A percentile compares a stretch with the other conserved stretches of the same genome.
These are phyloP conservation scores for Argynnis bischoffii DNA, from an alignment of 2,888 invertebrate species.

Conservation along the genomic window DNA sequence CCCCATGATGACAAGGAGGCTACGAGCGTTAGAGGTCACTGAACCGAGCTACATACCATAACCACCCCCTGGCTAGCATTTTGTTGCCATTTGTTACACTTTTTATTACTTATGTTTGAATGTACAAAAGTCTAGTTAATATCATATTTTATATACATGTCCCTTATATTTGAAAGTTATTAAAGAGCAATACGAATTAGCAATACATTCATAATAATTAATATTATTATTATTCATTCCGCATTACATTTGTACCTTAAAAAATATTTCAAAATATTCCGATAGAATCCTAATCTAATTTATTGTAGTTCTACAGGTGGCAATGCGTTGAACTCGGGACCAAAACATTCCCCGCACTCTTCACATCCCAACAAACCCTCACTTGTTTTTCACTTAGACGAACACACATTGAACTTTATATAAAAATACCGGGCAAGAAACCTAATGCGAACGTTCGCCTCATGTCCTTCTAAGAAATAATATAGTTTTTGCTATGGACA, in stretches of 20 bases:
- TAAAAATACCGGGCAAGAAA: constrained; percentile 56
- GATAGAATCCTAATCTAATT: neutral
- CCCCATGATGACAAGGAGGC: constrained; percentile 75
- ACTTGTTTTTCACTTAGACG: constrained; percentile 57
- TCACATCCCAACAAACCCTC: constrained; percentile 39
- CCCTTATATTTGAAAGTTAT: no score
- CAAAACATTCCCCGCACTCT: constrained; percentile 56
- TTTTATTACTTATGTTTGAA: constrained; percentile 1
- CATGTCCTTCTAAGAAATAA: constrained; percentile 54
- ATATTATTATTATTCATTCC: no score
- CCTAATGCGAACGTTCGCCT: constrained; percentile 63
- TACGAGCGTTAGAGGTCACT: constrained; percentile 68
- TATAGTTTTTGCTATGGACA: constrained; percentile 39
- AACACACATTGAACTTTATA: constrained; percentile 52
- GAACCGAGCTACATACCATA: constrained; percentile 53
- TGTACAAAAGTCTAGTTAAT: no score
- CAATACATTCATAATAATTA: no score
- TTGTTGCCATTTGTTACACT: constrained; percentile 3
- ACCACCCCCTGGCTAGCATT: constrained; percentile 27
- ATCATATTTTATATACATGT: no score
- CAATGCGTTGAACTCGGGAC: constrained; percentile 66
- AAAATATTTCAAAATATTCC: constrained; percentile 1
- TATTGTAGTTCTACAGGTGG: constrained; percentile 53
- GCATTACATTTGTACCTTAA: no score
- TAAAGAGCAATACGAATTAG: no score